These are phyloP conservation scores for Eristalis tenax DNA, from an alignment of 2,888 invertebrate genomes.

Conservation along the genomic window DNA sequence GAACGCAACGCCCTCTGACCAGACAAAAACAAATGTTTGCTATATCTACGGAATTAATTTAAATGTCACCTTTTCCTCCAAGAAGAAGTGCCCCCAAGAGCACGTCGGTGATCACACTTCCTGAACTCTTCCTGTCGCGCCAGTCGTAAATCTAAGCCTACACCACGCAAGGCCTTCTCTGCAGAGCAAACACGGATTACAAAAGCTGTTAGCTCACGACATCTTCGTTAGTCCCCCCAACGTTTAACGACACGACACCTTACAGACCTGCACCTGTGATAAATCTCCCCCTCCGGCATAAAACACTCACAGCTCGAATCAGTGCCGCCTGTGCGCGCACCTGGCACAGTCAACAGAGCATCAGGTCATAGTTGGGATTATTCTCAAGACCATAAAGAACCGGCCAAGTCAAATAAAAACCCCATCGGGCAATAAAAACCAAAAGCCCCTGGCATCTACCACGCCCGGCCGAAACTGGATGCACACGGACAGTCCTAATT, in stretches of 20 bases:
- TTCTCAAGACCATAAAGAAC: slow-evolving; percentile 31
- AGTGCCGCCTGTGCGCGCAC: background rate
- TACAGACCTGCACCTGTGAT: background rate
- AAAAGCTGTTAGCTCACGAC: background rate
- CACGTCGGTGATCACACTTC: background rate
- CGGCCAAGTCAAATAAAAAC: slow-evolving; percentile 14
- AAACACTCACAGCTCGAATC: background rate
- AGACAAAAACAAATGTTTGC: too few relatives aligned
- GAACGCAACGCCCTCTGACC: too few relatives aligned
- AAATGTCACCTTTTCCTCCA: background rate
- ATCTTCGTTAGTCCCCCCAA: background rate
- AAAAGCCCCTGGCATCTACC: background rate
- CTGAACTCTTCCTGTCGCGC: background rate
- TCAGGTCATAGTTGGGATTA: slow-evolving; percentile 24
- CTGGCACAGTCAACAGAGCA: background rate
- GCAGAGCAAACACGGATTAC: background rate
- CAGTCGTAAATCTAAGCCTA: background rate
- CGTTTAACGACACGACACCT: background rate
- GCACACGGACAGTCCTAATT: slow-evolving; percentile 37
- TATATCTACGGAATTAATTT: background rate
- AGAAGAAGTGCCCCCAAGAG: background rate
- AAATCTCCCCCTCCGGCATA: background rate
- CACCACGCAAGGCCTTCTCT: background rate
- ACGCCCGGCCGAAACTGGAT: background rate
- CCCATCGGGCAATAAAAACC: background rate